A percentile compares a stretch with the other conserved stretches of the same genome.
Conservation (phyloP, 2,113 vertebrate genomes). For the Pseudorhombus dupliciocellatus region DNA sequence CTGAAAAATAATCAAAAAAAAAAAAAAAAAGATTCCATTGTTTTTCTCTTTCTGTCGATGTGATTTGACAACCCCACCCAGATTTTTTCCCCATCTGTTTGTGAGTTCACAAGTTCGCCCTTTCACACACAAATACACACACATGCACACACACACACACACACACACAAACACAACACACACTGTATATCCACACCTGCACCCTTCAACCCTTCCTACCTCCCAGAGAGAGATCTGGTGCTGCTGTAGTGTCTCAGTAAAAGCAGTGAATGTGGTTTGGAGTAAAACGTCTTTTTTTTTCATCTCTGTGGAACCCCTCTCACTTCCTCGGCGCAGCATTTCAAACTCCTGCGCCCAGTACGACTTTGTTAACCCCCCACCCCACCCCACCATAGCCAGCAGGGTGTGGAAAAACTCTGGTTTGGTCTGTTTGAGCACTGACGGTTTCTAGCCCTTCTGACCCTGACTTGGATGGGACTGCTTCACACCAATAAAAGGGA, state of each 20-base stretch:
- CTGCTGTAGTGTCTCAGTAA: conserved; percentile 59
- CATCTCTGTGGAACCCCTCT: conserved; percentile 47
- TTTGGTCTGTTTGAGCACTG: conserved; percentile 65
- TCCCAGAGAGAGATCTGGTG: conserved; percentile 55
- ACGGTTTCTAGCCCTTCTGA: conserved; percentile 67
- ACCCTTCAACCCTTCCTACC: conserved; percentile 36
- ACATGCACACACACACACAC: neutral
- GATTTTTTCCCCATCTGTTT: conserved; percentile 34
- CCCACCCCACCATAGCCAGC: conserved; percentile 4
- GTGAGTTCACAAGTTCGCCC: conserved; percentile 26
- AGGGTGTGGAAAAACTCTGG: conserved; percentile 35
- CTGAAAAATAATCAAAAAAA: conserved; percentile 23
- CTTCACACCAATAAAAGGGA: conserved; percentile 76
- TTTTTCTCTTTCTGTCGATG: conserved; percentile 48
- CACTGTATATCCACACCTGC: conserved; percentile 1
- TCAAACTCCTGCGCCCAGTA: conserved; percentile 16
- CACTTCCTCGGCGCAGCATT: conserved; percentile 25
- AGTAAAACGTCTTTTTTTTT: conserved; percentile 44
- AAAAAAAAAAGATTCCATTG: conserved; percentile 7
- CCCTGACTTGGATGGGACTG: conserved; percentile 46
- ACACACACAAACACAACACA: conserved; percentile 3
- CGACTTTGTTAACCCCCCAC: conserved; percentile 21
- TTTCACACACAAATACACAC: conserved; percentile 4
- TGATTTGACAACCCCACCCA: conserved; percentile 39
- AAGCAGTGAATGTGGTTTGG: conserved; percentile 57